A percentile compares a stretch with the other conserved stretches of the same genome.
Evolutionary conservation across 2,888 invertebrate species (phyloP).

Genomic region (Ectemnius lituratus): DNA sequence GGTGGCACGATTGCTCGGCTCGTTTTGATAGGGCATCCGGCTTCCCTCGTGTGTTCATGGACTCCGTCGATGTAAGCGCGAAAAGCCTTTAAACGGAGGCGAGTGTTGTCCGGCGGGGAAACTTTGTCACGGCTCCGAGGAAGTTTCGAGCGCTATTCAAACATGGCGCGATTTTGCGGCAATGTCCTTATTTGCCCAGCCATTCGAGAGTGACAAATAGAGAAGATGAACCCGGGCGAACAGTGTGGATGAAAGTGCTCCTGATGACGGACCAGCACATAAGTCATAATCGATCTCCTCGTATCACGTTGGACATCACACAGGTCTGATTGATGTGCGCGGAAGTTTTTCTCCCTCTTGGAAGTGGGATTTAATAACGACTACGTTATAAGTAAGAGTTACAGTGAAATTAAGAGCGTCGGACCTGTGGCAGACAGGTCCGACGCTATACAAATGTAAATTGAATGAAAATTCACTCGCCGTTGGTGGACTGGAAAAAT

Average conservation of each 20-base stretch:
- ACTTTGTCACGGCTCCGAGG: slow-evolving; percentile 25
- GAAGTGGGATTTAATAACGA: no score
- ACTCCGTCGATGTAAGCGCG: neutral
- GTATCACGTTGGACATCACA: slow-evolving; percentile 24
- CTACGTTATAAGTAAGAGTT: no score
- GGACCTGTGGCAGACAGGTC: no score
- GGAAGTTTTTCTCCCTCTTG: no score
- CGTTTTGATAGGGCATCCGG: slow-evolving; percentile 15
- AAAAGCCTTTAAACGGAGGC: neutral
- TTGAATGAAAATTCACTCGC: no score
- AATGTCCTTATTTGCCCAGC: slow-evolving; percentile 46
- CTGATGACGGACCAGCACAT: neutral
- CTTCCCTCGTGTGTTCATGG: neutral
- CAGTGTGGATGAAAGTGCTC: slow-evolving; percentile 8
- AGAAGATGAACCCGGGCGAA: neutral
- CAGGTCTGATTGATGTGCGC: slow-evolving; percentile 5
- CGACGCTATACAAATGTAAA: no score
- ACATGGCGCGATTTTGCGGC: slow-evolving; percentile 41
- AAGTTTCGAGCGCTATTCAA: slow-evolving; percentile 55
- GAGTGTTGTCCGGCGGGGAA: slow-evolving; percentile 4
- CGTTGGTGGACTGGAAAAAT: no score
- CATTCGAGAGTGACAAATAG: slow-evolving; percentile 28
- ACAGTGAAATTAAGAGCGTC: no score
- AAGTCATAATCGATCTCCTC: slow-evolving; percentile 44
- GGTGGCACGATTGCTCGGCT: neutral